A percentile compares a stretch with the other conserved stretches of the same genome.
Conservation (phyloP, 2,113 vertebrate species). For the Cavia porcellus region DNA sequence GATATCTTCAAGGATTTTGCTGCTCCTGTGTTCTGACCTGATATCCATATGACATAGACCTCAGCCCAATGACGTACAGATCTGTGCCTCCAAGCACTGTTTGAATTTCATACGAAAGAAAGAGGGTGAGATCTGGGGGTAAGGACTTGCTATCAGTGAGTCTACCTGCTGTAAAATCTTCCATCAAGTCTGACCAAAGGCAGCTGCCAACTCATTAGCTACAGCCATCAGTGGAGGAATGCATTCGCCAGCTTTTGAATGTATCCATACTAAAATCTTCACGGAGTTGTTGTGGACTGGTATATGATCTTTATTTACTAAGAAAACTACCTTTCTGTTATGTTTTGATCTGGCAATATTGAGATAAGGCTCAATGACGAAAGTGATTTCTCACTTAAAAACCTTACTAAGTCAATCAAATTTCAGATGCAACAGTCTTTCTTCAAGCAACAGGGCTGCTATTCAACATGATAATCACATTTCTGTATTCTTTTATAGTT, state of each 20-base stretch:
- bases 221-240: too few relatives aligned
- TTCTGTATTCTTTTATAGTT: not conserved
- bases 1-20: not conserved
- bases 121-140: not conserved
- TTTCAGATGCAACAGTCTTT: not conserved
- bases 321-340: not conserved
- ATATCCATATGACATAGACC: fast-evolving
- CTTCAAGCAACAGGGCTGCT: not conserved
- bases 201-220: not conserved
- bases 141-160: not conserved
- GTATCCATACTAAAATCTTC: not conserved
- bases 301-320: not conserved
- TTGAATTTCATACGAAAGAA: not conserved
- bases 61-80: not conserved
- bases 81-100: not conserved
- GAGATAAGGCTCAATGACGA: not conserved
- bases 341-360: not conserved
- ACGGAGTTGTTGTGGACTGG: not conserved
- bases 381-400: not conserved
- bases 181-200: not conserved
- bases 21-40: not conserved
- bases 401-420: conserved; percentile 18
- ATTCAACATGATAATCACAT: not conserved
- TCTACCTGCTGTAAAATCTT: not conserved
- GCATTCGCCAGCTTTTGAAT: not conserved